Percentiles rank a stretch among this genome's conserved stretches.
phyloP scores from a whole-genome alignment of 2,888 invertebrate species.

The Oxytorus armatus region DNA sequence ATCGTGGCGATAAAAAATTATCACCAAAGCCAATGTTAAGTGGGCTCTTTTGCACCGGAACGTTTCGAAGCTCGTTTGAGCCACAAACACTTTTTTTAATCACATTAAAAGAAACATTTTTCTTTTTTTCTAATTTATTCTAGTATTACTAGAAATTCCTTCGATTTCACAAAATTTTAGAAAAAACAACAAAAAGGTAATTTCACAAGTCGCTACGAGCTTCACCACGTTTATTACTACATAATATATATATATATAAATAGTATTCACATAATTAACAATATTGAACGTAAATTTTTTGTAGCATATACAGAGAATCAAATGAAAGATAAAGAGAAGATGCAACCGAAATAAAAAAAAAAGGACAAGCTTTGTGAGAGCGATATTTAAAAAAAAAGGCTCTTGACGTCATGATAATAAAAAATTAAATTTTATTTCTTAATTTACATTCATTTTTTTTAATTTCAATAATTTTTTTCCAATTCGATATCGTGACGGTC shows the following conservation, averaged over 20 bases:
- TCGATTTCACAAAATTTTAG: too few species aligned
- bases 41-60: slow-evolving; percentile 30
- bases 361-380: slow-evolving; percentile 59
- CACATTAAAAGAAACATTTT: background rate
- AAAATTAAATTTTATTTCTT: too few species aligned
- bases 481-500: slow-evolving; percentile 4
- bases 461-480: background rate
- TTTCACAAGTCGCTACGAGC: slow-evolving; percentile 41
- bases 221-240: slow-evolving; percentile 52
- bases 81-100: background rate
- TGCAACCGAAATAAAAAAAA: slow-evolving; percentile 58
- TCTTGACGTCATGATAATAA: slow-evolving; percentile 20
- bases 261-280: slow-evolving; percentile 22
- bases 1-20: slow-evolving; percentile 42
- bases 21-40: slow-evolving; percentile 26
- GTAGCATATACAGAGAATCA: background rate
- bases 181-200: too few species aligned
- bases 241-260: slow-evolving; percentile 46
- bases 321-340: slow-evolving; percentile 31
- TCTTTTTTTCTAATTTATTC: background rate
- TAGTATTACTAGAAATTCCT: too few species aligned
- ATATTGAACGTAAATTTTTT: slow-evolving; percentile 23
- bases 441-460: too few species aligned
- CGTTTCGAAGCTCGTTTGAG: slow-evolving; percentile 53
- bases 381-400: slow-evolving; percentile 47